Percentiles rank a stretch among this genome's conserved stretches.
Evolutionary conservation across 2,113 vertebrate genomes (phyloP).

Genomic region (Brevimyrus niger): DNA sequence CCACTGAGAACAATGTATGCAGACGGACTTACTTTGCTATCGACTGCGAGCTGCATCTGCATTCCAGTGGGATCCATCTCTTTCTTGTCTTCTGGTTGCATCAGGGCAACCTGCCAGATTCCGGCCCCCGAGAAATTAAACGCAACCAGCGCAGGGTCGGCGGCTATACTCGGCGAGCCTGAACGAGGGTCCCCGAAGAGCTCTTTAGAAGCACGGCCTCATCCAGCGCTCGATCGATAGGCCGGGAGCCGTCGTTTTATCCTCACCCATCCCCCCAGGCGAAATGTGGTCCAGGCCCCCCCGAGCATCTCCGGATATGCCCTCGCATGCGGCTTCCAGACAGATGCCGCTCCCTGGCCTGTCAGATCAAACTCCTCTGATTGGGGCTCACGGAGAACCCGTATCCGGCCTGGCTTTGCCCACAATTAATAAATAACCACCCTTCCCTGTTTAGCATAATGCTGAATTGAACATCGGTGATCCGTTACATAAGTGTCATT

Average conservation of each 20-base stretch:
- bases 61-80: background rate
- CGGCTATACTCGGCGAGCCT: background rate
- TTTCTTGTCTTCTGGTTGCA: background rate
- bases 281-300: constrained; percentile 1
- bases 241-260: constrained; percentile 13
- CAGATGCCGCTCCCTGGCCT: background rate
- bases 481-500: background rate
- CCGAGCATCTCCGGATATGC: background rate
- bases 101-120: constrained; percentile 1
- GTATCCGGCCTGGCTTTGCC: background rate
- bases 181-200: background rate
- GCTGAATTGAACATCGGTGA: background rate
- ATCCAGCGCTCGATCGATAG: constrained; percentile 10
- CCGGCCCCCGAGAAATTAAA: constrained; percentile 4
- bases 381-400: background rate
- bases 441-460: background rate
- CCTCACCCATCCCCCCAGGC: constrained; percentile 14
- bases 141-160: background rate
- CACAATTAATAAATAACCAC: background rate
- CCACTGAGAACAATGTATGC: background rate
- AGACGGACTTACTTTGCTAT: background rate
- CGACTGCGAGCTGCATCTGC: background rate
- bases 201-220: background rate
- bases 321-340: background rate
- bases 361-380: constrained; percentile 14